Base-by-base conservation (phyloP, 2,113 vertebrate genomes). In the Excalfactoria chinensis region DNA sequence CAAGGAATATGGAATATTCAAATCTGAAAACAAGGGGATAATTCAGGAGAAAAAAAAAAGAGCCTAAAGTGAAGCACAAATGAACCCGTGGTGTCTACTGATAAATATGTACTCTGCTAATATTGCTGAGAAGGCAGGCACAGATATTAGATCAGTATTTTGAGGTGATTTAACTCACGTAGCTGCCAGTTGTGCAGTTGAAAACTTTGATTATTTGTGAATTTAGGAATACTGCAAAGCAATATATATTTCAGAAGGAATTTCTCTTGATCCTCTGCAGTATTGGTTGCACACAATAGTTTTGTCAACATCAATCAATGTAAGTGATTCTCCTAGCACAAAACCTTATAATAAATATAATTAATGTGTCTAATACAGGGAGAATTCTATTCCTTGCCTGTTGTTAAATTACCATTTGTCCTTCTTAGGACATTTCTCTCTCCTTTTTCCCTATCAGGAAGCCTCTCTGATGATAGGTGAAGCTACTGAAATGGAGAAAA, bases 61-160 rank as follows among this genome's bases (percentile, higher is more conserved):
- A 48, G 5, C 44, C 7, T 66, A 22, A 87, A 82, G 51, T 30
- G 62, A 93, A 85, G 77, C 41, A 86, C 62, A 93, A 93, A 69
- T 59, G 76, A 93, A 63, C 3, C 2, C 34, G 49, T n/a, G 51
- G 40, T 89, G 53, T 49, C 94, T 90, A 81, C 87, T 64, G 68
- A 84, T 83, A 88, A 91, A 89, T 88, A 74, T 41, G 60, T 95
- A 34, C n/a, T 56, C 75, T 18, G 68, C 37, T 35, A 72, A 40
- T 77, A 88, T 30, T 91, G 84, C 84, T 88, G 88, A 94, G 86
- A 86, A 88, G 55, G 77, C 88, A 90, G 63, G 34, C 53, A 68
- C 58, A 72, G 85, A 79, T 68, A 55, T 76, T 95, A 30, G 8
- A 84, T 90, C 48, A 46, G 41, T 35, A 13, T 86, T 96, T 63